Evolutionary conservation across 2,797 vertebrate genomes (phyloP).

Genomic region (Neosalanx taihuensis): DNA sequence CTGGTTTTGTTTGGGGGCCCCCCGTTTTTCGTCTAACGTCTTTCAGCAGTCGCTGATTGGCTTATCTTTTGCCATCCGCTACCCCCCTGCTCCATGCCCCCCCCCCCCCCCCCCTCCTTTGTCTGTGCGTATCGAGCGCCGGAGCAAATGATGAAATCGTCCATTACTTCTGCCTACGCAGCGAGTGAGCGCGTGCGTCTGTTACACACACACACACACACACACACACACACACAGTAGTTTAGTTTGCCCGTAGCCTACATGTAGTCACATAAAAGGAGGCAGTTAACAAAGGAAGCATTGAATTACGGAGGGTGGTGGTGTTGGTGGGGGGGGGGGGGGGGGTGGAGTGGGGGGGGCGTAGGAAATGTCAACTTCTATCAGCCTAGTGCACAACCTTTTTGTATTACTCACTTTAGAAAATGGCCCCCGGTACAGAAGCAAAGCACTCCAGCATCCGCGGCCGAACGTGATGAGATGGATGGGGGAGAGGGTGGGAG

Average conservation of each 20-base stretch:
- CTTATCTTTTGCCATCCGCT: slow-evolving; percentile 67
- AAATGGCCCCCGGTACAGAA: slow-evolving; percentile 61
- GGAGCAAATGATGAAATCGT: slow-evolving; percentile 62
- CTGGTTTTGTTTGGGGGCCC: slow-evolving; percentile 38
- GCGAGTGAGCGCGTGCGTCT: slow-evolving; percentile 12
- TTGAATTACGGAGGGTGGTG: slow-evolving; percentile 56
- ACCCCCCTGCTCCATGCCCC: too few species aligned
- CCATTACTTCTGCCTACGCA: slow-evolving; percentile 41
- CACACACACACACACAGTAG: background rate
- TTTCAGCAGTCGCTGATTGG: slow-evolving; percentile 63
- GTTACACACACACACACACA: background rate
- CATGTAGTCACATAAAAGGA: slow-evolving; percentile 32
- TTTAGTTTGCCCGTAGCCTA: slow-evolving; percentile 7
- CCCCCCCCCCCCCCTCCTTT: slow-evolving; percentile 44
- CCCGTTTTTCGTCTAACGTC: slow-evolving; percentile 58
- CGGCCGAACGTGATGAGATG: slow-evolving; percentile 53
- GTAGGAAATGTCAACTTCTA: slow-evolving; percentile 70
- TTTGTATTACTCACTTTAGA: slow-evolving; percentile 55
- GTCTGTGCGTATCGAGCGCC: slow-evolving; percentile 48
- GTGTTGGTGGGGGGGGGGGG: too few species aligned
- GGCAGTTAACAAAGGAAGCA: slow-evolving; percentile 66
- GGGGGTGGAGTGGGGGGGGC: too few species aligned
- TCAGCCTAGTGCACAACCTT: slow-evolving; percentile 59
- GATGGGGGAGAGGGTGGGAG: slow-evolving; percentile 43
- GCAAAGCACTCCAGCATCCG: slow-evolving; percentile 55